Evolutionary conservation across 2,888 invertebrate species (phyloP).

Genomic region (Timema cristinae): DNA sequence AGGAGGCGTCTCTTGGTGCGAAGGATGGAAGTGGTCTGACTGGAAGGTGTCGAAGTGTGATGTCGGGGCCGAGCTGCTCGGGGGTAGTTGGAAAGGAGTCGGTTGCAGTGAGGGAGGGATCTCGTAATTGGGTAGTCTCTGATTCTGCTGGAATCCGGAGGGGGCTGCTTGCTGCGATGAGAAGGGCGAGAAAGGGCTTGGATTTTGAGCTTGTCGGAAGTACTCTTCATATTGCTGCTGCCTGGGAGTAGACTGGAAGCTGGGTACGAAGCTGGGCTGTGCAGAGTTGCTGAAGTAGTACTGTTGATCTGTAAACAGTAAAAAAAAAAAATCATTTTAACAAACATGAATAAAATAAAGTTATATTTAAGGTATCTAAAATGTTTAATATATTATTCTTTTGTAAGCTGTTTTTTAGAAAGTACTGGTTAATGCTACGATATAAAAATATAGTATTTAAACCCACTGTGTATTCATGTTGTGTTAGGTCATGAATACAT

Average conservation of each 20-base stretch:
- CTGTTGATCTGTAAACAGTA: slow-evolving; percentile 43
- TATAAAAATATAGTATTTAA: no score
- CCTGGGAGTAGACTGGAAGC: slow-evolving; percentile 35
- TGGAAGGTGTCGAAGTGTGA: slow-evolving; percentile 46
- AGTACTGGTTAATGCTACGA: no score
- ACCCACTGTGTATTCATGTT: no score
- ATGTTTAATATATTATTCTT: no score
- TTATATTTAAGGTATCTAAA: no score
- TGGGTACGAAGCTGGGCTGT: slow-evolving; percentile 40
- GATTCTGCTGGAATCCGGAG: slow-evolving; percentile 39
- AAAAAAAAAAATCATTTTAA: background rate
- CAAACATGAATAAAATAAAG: no score
- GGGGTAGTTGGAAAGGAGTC: slow-evolving; percentile 50
- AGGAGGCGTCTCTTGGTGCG: slow-evolving; percentile 45
- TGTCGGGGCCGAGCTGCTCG: slow-evolving; percentile 34
- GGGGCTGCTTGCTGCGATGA: slow-evolving; percentile 25
- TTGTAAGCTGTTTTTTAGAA: no score
- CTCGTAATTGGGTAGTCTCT: slow-evolving; percentile 44
- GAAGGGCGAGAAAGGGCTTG: slow-evolving; percentile 24
- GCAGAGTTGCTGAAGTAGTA: slow-evolving; percentile 41
- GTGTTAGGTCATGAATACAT: no score
- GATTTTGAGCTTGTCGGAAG: slow-evolving; percentile 34
- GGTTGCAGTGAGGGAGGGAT: slow-evolving; percentile 45
- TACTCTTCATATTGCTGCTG: slow-evolving; percentile 36
- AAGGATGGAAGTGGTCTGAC: slow-evolving; percentile 47